These are phyloP conservation scores for Gryon sp. DNA, from an alignment of 1,140 invertebrate species.

Conservation along the genomic window DNA sequence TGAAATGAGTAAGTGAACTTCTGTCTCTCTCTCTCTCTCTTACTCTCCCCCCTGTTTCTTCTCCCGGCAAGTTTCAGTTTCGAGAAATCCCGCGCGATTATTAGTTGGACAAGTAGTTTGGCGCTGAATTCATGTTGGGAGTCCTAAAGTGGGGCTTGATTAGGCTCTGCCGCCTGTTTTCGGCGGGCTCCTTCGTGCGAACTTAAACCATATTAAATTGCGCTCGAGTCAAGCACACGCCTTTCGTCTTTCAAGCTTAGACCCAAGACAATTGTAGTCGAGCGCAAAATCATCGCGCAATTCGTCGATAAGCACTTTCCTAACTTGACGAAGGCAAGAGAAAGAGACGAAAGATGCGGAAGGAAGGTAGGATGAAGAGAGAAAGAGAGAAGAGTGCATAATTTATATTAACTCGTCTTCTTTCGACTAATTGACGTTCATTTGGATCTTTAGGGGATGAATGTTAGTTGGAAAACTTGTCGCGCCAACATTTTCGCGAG, in stretches of 20 bases:
- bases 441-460: constrained; percentile 5
- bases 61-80: constrained; percentile 66
- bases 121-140: constrained; percentile 51
- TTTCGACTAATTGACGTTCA: constrained; percentile 8
- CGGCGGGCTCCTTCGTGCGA: constrained; percentile 65
- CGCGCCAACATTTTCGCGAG: no score
- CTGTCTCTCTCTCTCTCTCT: no score
- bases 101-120: constrained; percentile 77
- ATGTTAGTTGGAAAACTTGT: no score
- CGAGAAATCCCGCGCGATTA: constrained; percentile 73
- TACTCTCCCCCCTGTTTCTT: no score
- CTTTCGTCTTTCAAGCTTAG: constrained; percentile 53
- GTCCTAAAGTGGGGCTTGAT: constrained; percentile 76
- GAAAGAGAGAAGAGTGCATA: constrained; percentile 19
- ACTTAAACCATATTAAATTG: constrained; percentile 78
- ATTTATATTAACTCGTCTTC: constrained; percentile 31
- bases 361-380: no score
- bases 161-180: constrained; percentile 73
- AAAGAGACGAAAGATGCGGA: no score
- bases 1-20: constrained; percentile 45
- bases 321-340: no score
- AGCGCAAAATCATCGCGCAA: constrained; percentile 44
- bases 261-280: constrained; percentile 48
- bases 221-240: constrained; percentile 73
- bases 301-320: constrained; percentile 36